Base-by-base conservation (phyloP, 2,888 invertebrate genomes). In the Dione juno region DNA sequence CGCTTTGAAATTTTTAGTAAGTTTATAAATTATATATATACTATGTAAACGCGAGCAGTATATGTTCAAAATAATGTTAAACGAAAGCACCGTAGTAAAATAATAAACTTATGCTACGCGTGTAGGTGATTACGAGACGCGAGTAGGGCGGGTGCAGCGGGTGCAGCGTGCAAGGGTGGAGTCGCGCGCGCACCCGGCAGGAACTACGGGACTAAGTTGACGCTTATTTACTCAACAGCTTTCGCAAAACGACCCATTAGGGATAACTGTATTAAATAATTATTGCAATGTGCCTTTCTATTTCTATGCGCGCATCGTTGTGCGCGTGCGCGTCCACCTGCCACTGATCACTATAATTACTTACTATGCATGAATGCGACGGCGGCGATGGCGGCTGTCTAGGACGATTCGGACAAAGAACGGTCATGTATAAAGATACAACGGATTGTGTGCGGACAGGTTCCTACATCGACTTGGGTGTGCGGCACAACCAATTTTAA, bases 211-310 rank as follows among this genome's bases (percentile, higher is more conserved):
- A 88, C 90, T 57, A 69, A 72, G 61, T 71, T 61, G 87, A 86
- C 84, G 86, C 88, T 88, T 92, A 90, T 92, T 91, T 92, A 91
- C 92, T 89, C 85, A 88, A 90, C 92, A 93, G 92, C 92, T 91
- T 93, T 92, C 86, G 92, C 88, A 88, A 92, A 92, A 90, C 87
- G 89, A 81, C 91, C 92, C 89, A 93, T 93, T 93, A 93, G 84
- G 87, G 89, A 85, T 93, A 93, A 93, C 93, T 90, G 93, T 93
- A 92, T 89, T 88, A 89, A 92, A 93, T 92, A 93, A 93, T 93
- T 92, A 90, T 88, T 91, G 93, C 93, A 92, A 93, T 92, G 92
- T 92, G 93, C 86, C 90, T 92, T 91, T 92, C 93, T 93, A 92
- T 92, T 89, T 89, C 93, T 92, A 93, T 91, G 90, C 86, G 78